Evolutionary conservation across 2,888 invertebrate species (phyloP).

Genomic region (Anarsia innoxiella): DNA sequence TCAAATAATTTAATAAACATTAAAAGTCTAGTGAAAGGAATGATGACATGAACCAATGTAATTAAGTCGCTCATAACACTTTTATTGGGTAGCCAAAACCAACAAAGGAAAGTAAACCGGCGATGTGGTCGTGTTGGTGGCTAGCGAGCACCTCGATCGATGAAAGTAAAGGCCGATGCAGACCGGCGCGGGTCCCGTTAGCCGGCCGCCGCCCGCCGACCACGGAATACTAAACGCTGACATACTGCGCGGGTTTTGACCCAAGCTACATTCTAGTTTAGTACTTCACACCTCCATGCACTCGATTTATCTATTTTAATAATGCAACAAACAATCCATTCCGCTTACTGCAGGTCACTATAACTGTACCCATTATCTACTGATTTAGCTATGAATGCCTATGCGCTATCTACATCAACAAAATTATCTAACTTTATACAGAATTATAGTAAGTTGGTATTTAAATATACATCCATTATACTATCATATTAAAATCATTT

Average conservation of each 20-base stretch:
- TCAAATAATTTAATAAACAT: no score
- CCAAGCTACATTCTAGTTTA: constrained; percentile 71
- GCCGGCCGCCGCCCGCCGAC: constrained; percentile 58
- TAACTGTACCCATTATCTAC: no score
- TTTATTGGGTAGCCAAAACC: constrained; percentile 46
- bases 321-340: constrained; percentile 8
- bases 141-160: constrained; percentile 52
- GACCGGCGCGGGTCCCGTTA: constrained; percentile 66
- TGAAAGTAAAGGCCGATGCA: constrained; percentile 72
- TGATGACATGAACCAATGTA: no score
- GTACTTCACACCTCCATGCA: constrained; percentile 59
- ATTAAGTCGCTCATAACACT: constrained; percentile 29
- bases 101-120: constrained; percentile 74
- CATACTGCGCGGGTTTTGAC: constrained; percentile 75
- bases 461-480: no score
- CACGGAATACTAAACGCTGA: constrained; percentile 74
- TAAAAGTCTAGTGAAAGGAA: no score
- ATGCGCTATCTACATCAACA: no score
- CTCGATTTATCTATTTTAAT: constrained; percentile 31
- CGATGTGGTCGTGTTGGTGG: constrained; percentile 34
- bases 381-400: no score
- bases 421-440: no score
- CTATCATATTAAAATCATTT: no score
- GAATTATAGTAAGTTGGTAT: no score
- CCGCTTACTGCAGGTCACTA: no score